Percentiles rank a stretch among this genome's conserved stretches.
phyloP scores from a whole-genome alignment of 1,140 invertebrate genomes.

The Eriosoma lanigerum region DNA sequence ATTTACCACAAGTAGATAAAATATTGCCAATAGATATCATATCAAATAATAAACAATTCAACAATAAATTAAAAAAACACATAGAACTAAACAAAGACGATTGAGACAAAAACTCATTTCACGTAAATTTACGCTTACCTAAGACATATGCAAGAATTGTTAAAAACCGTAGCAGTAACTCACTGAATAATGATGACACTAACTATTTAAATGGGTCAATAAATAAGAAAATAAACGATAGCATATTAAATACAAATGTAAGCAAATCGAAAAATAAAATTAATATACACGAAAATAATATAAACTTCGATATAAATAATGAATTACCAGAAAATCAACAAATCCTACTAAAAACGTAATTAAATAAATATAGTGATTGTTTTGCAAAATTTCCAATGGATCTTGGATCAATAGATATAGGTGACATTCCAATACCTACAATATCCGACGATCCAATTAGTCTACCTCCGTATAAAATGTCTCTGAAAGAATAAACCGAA shows the following conservation, averaged over 20 bases:
- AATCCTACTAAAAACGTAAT: background rate
- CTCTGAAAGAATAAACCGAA: background rate
- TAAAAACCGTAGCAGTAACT: no score
- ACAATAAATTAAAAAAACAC: no score
- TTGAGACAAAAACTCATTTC: background rate
- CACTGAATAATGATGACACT: no score
- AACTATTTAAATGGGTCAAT: no score
- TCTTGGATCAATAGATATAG: background rate
- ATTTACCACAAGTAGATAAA: background rate
- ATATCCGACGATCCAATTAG: background rate
- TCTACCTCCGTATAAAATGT: background rate
- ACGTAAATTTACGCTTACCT: background rate
- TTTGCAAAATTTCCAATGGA: background rate
- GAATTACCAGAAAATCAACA: background rate
- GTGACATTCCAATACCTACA: background rate
- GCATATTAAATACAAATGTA: no score
- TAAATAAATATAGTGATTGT: background rate
- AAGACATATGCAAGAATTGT: no score
- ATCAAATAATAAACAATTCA: background rate
- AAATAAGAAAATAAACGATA: no score
- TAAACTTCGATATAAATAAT: background rate
- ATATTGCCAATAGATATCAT: no score
- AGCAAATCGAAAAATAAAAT: background rate
- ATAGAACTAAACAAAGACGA: no score
- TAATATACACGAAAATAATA: background rate